Percentiles rank a stretch among this genome's conserved stretches.
Conservation (phyloP, 2,797 vertebrate genomes). For the Octomys mimax region DNA sequence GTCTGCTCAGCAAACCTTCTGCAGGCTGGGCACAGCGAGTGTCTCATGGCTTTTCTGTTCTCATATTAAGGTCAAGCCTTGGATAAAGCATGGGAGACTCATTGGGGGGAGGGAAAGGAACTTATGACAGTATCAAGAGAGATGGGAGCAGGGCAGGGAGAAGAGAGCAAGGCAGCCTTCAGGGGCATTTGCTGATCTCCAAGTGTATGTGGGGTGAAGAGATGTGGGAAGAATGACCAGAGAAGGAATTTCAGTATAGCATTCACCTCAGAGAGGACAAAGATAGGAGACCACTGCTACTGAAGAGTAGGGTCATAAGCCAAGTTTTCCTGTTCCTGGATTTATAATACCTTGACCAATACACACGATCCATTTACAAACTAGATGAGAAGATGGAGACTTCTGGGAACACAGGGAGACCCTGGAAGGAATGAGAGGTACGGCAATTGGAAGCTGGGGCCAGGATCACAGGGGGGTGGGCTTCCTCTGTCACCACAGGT, state of each 20-base stretch:
- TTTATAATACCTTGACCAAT: not conserved
- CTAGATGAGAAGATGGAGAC: not conserved
- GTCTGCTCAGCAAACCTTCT: not conserved
- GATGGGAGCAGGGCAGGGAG: not conserved
- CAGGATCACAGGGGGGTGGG: not conserved
- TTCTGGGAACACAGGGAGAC: not conserved
- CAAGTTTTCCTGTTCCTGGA: not conserved
- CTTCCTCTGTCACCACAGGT: not conserved
- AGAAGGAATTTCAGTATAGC: not conserved
- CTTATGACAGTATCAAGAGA: accelerated
- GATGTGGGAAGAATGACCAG: not conserved
- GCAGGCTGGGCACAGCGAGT: not conserved
- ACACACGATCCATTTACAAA: not conserved
- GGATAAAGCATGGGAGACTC: not conserved
- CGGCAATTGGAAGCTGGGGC: not conserved
- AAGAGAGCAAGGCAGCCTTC: not conserved
- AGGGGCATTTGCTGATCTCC: not conserved
- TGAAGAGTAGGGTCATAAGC: not conserved
- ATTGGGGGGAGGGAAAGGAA: not conserved
- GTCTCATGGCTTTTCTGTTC: not conserved
- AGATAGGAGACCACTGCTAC: not conserved
- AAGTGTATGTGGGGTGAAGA: too few relatives aligned
- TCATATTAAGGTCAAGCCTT: not conserved
- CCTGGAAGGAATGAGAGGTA: too few relatives aligned
- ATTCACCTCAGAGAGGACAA: not conserved